Base-by-base conservation (phyloP, 2,113 vertebrate species). In the Trogon surrucura region DNA sequence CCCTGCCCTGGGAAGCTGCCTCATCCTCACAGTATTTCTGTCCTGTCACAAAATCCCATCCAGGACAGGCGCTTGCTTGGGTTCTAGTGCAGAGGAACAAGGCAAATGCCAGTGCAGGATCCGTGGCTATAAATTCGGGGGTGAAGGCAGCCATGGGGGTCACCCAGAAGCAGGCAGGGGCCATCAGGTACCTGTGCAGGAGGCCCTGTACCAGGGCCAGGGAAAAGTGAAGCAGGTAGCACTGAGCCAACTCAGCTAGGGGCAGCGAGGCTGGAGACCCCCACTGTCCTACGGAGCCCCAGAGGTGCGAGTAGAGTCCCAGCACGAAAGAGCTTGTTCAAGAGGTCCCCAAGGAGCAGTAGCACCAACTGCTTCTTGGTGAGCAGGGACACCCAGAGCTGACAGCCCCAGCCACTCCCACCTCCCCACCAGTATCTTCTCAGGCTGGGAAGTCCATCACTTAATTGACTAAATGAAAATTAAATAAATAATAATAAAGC, bases 151-250 rank as follows among this genome's bases (percentile, higher is more conserved):
- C 61, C 5, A 2, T 4, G 14, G 61, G 27, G 27, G 16, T 27
- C 22, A 48, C 30, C 12, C 64, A 21, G 38, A 29, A 51, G 38
- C 45, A 30, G 34, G 26, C 21, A 65, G 65, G 27, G 9, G 27
- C 65, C 36, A 12, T 3, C 32, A 7, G 36, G 36, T 36, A 36
- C 36, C 9, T 36, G 36, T 36, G 36, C 36, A 36, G 36, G 36
- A 36, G 36, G 36, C 9, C 36, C 36, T 1, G 6, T 3, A 2
- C 34, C 0, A 3, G 17, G 17, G 21, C 56, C 0, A 2, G 22
- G 22, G 61, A 7, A 11, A 34, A 51, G 34, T 2, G 1, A 14
- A 26, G 74, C 26, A 20, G 34, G 65, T 58, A 38, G 64, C 10
- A 1, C 34, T 53, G 80, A n/a, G 5, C 53, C 0, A 3, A 23